phyloP scores from a whole-genome alignment of 2,888 invertebrate species.

The Lepeophtheirus nordmannii region DNA sequence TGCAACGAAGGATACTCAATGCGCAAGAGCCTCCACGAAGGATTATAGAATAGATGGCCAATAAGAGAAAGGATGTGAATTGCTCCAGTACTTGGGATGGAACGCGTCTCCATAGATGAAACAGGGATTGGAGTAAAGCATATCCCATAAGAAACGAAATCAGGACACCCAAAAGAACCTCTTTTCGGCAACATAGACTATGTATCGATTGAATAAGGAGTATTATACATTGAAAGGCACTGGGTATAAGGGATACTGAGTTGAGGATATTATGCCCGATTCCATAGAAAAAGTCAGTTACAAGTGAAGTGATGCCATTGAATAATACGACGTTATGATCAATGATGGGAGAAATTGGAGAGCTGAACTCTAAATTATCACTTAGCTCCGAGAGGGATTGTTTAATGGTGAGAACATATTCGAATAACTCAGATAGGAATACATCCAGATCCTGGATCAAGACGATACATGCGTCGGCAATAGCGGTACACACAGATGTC shows the following conservation, averaged over 20 bases:
- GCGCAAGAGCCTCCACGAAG: neutral
- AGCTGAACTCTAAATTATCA: neutral
- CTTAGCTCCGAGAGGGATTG: neutral
- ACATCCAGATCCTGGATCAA: neutral
- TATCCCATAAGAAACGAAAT: neutral
- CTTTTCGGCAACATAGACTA: neutral
- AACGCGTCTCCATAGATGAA: neutral
- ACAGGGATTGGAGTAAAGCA: neutral
- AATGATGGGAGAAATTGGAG: neutral
- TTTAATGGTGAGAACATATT: neutral
- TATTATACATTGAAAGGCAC: neutral
- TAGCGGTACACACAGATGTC: neutral
- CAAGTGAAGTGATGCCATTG: neutral
- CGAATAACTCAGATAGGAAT: slow-evolving; percentile 7
- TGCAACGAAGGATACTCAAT: neutral
- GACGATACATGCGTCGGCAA: neutral
- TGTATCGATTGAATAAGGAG: neutral
- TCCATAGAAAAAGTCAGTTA: neutral
- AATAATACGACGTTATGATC: neutral
- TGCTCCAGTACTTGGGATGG: neutral
- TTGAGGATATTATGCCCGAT: neutral
- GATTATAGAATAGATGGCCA: neutral
- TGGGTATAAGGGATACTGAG: neutral
- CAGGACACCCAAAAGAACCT: neutral
- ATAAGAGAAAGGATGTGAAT: neutral